Percentiles rank a stretch among this genome's conserved stretches.
These are phyloP conservation scores for Anastrepha ludens DNA, from an alignment of 1,140 invertebrate genomes.

Conservation along the genomic window DNA sequence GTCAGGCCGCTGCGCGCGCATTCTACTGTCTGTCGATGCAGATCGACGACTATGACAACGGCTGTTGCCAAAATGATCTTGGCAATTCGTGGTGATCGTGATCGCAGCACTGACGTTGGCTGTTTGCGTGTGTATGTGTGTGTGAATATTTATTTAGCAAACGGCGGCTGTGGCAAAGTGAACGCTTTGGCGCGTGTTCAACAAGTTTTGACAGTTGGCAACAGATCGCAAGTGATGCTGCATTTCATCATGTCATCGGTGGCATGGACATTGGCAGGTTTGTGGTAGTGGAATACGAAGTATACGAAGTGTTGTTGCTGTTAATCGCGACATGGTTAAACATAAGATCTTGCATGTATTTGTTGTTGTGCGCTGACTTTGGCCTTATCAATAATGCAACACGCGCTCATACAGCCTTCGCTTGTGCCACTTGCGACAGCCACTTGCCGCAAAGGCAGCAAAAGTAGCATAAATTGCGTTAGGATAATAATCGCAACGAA, in stretches of 20 bases:
- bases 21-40: conserved; percentile 32
- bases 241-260: conserved; percentile 49
- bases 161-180: conserved; percentile 38
- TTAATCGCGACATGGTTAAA: neutral
- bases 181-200: conserved; percentile 56
- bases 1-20: neutral
- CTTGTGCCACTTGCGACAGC: conserved; percentile 1
- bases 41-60: conserved; percentile 21
- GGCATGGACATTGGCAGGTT: conserved; percentile 29
- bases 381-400: conserved; percentile 51
- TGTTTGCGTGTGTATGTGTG: neutral
- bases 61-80: conserved; percentile 43
- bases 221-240: conserved; percentile 42
- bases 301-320: neutral
- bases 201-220: conserved; percentile 53
- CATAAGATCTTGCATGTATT: neutral
- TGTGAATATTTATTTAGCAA: neutral
- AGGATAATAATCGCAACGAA: conserved; percentile 70
- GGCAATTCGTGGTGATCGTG: conserved; percentile 30
- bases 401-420: conserved; percentile 26
- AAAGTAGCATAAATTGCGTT: conserved; percentile 70
- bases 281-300: neutral
- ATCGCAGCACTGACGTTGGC: neutral
- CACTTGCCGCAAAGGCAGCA: conserved; percentile 1
- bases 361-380: conserved; percentile 3